Conservation (phyloP, 2,797 vertebrate genomes). For the Gorsachius magnificus region DNA sequence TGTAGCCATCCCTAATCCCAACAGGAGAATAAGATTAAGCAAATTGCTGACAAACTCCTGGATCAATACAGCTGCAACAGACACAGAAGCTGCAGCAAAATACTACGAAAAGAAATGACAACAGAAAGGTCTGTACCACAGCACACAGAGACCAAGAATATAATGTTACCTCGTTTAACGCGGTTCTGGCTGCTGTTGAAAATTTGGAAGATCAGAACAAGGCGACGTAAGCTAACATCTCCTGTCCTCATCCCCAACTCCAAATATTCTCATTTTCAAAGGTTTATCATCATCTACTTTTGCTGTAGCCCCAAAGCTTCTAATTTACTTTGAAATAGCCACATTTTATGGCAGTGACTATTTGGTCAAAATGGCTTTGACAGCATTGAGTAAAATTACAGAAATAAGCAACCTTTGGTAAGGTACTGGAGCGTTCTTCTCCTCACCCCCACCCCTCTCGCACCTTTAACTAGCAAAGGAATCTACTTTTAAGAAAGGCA, state of each 20-base stretch:
- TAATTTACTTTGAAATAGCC: neutral
- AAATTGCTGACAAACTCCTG: neutral
- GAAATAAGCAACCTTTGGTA: neutral
- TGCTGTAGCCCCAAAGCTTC: neutral
- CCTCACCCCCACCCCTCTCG: neutral
- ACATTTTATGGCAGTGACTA: neutral
- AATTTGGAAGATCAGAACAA: neutral
- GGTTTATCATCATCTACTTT: neutral
- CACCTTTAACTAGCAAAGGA: neutral
- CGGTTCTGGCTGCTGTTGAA: neutral
- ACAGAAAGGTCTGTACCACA: neutral
- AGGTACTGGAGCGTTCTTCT: neutral
- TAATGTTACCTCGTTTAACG: neutral
- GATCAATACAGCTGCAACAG: neutral
- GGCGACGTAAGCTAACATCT: neutral
- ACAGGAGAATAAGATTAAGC: neutral
- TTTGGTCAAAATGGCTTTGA: neutral
- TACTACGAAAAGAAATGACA: neutral
- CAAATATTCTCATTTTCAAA: neutral
- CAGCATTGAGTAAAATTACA: neutral
- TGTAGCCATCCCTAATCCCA: neutral
- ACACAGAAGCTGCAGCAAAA: neutral
- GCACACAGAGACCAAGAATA: neutral
- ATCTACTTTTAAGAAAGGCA: neutral
- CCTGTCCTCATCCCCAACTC: neutral